Base-by-base conservation (phyloP, 2,113 vertebrate genomes). In the Hydrochoerus hydrochaeris region DNA sequence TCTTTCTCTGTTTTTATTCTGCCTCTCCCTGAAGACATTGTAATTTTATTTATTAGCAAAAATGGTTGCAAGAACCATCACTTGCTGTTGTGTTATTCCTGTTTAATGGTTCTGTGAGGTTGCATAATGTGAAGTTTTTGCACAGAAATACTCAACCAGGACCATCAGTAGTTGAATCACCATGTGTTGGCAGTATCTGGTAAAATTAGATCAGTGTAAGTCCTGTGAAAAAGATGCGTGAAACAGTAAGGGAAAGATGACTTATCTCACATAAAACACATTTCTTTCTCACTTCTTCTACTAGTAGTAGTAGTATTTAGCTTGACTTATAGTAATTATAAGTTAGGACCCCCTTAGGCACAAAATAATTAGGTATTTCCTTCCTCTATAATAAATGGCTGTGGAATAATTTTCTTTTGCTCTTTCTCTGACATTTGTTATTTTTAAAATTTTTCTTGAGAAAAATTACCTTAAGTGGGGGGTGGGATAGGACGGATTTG, bases 1-100 rank as follows among this genome's bases (percentile, higher is more conserved):
- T 83, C 65, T 71, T 90, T 84, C 32, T 88, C n/a, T 28, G 16
- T 84, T 19, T 94, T 75, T 85, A 90, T 81, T 84, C 81, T 67
- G n/a, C 20, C 19, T 95, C 10, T 81, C 52, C 19, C 24, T 88
- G 88, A 94, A 96, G 60, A 95, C 81, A 90, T 35, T 49, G n/a
- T 60, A 52, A 88, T 96, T 87, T 96, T 44, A 84, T 96, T 94
- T 93, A 94, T 92, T 95, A 96, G 80, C 94, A 84, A 35, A 91
- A 95, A 67, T 62, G 67, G 7, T 62, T 77, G 30, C 67, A 82
- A 85, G 63, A 96, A 24, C 22, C 54, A 83, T 71, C 30, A 17
- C 73, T 95, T 73, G 8, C 75, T 71, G 22, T 69, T 46, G 67
- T 90, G 69, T 82, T 85, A 32, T 93, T 92, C 30, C 83, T 84